Evolutionary conservation across 2,113 vertebrate species (phyloP).

Genomic region (Paradisaea rubra): DNA sequence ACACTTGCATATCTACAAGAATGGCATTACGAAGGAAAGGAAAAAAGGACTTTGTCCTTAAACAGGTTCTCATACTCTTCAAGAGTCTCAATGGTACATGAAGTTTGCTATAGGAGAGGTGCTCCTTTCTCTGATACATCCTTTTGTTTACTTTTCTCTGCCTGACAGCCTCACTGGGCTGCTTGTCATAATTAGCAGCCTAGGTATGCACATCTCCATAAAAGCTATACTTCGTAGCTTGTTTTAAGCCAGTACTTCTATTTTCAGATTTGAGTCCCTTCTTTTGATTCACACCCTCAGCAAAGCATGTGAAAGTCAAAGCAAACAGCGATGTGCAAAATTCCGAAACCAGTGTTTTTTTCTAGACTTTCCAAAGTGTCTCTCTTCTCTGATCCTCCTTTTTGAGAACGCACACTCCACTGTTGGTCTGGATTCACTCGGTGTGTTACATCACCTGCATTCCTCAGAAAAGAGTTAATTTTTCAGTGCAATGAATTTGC

Average conservation of each 20-base stretch:
- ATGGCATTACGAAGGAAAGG: neutral
- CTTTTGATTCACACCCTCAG: neutral
- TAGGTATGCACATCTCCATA: neutral
- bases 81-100: neutral
- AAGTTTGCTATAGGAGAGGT: neutral
- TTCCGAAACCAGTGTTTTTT: neutral
- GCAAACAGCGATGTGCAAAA: neutral
- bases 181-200: neutral
- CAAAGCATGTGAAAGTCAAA: neutral
- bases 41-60: neutral
- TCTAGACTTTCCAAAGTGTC: neutral
- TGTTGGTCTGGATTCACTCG: neutral
- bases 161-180: neutral
- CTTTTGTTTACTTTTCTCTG: slow-evolving; percentile 6
- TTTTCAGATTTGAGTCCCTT: neutral
- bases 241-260: neutral
- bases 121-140: neutral
- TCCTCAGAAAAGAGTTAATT: neutral
- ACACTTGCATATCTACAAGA: neutral
- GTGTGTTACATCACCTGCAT: neutral
- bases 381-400: neutral
- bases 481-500: neutral
- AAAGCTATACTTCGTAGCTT: neutral
- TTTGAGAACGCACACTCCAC: neutral
- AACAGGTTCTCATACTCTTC: neutral